Evolutionary conservation across 2,797 vertebrate genomes (phyloP).

Genomic region (Rallus crepitans): DNA sequence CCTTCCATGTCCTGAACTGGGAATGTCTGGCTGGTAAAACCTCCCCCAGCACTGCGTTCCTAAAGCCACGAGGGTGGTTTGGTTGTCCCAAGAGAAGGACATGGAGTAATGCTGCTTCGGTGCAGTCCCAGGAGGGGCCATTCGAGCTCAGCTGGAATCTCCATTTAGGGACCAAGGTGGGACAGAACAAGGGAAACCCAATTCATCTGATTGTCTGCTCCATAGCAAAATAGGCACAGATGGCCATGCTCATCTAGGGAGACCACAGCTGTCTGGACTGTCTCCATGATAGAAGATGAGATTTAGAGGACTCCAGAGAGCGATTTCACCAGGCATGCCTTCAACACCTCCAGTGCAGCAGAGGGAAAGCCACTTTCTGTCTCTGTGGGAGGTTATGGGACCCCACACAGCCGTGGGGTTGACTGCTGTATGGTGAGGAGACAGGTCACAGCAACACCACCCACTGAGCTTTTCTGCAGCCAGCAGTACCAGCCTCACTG

Average conservation of each 20-base stretch:
- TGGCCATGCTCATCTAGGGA: background rate
- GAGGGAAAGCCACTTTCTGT: background rate
- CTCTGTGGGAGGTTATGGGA: background rate
- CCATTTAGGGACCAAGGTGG: background rate
- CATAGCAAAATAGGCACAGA: background rate
- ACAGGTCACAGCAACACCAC: background rate
- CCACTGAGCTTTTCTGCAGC: background rate
- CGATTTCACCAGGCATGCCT: background rate
- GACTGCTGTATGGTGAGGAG: background rate
- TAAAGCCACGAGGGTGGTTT: background rate
- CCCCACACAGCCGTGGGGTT: background rate
- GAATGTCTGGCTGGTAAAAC: fast-evolving
- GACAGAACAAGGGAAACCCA: background rate
- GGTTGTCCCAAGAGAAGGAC: background rate
- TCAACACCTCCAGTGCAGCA: fast-evolving
- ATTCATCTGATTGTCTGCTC: background rate
- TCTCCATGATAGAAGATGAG: background rate
- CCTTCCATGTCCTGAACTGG: background rate
- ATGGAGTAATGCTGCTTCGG: fast-evolving
- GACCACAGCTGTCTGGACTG: background rate
- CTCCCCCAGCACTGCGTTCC: background rate
- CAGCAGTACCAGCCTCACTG: background rate
- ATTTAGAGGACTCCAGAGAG: background rate
- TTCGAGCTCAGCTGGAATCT: background rate
- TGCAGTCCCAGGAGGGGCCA: fast-evolving